Percentiles rank a stretch among this genome's conserved stretches.
Evolutionary conservation across 2,113 vertebrate species (phyloP).

Genomic region (Glaucomys volans): DNA sequence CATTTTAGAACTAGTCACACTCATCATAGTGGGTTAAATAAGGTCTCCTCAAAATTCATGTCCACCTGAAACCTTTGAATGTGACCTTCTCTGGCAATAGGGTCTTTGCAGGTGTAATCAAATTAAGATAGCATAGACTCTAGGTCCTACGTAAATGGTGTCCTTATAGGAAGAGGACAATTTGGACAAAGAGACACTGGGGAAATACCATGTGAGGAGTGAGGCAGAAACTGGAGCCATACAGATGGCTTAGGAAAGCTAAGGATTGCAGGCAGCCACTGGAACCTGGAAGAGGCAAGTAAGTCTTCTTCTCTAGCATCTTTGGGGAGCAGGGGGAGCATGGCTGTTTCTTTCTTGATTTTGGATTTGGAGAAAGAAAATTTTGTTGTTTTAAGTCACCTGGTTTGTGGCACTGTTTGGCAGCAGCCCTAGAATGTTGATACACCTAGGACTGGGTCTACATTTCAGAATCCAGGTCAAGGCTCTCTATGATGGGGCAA

Average conservation of each 20-base stretch:
- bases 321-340: background rate
- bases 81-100: background rate
- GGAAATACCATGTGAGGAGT: background rate
- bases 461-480: background rate
- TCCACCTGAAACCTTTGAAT: background rate
- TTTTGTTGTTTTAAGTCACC: background rate
- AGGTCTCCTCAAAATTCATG: background rate
- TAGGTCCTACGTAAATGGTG: background rate
- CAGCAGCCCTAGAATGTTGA: rapidly evolving
- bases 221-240: background rate
- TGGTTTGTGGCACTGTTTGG: background rate
- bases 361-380: background rate
- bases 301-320: background rate
- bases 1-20: background rate
- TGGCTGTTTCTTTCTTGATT: rapidly evolving
- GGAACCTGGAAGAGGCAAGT: background rate
- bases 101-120: background rate
- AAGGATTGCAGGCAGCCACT: background rate
- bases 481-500: background rate
- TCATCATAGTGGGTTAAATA: background rate
- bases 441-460: background rate
- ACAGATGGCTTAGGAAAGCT: background rate
- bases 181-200: background rate
- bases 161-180: background rate
- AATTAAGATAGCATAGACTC: background rate